Base-by-base conservation (phyloP, 2,113 vertebrate genomes). In the Murina feae region DNA sequence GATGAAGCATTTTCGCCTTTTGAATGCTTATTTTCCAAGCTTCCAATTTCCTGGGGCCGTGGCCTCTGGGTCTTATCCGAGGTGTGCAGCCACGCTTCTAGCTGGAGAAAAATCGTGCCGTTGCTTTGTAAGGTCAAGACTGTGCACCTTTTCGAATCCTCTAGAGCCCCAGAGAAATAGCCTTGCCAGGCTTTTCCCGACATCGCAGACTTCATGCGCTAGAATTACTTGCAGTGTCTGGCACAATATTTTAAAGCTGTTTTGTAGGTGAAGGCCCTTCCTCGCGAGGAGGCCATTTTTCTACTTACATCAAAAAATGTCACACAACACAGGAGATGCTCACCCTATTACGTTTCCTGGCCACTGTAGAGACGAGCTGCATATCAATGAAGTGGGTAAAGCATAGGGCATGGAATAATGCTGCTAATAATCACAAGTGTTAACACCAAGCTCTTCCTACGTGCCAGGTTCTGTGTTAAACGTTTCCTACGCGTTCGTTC, bases 21-120 rank as follows among this genome's bases (percentile, higher is more conserved):
- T 0, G 30, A 94, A 91, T 72, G 63, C 51, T 97, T 83, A 55
- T 94, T 94, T 94, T 92, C 74, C 42, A 71, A 93, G 90, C 55
- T 96, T 94, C 92, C 92, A 90, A 94, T 97, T 96, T 97, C 74
- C 68, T 5, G 32, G 65, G 95, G 87, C 95, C 88, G 28, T 72
- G 89, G 81, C 92, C 91, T 93, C 63, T 55, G 21, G 81, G 55
- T 92, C 93, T 93, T 85, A 53, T 1, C 88, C 44, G 35, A 93
- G 86, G 71, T 51, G 0, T 44, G 63, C 84, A 87, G 53, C 85
- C 93, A 81, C 83, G 91, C 93, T 95, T 93, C 68, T 49, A 76
- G 94, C 93, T 95, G 80, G 91, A 93, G 93, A 95, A 93, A 96
- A 97, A 92, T 65, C 28, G 7, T 78, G 71, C 80, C 7, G 9